Base-by-base conservation (phyloP, 23 tunicate genomes). In the Ciona savignyi region DNA sequence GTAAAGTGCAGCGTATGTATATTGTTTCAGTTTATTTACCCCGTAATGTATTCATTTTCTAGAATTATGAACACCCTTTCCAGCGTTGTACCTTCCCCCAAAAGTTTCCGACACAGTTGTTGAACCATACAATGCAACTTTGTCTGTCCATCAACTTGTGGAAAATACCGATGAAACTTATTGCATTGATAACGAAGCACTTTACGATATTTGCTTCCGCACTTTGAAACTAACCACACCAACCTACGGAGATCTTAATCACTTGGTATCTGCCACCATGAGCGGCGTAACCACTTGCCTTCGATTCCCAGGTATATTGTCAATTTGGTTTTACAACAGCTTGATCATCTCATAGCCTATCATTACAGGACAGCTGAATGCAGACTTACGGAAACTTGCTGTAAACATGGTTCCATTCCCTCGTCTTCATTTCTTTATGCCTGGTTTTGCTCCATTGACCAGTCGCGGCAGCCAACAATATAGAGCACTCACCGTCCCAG, bases 381-480 rank as follows among this genome's bases (percentile, higher is more conserved):
- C 98, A 66, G 98, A 92, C 62, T 62, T 92, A 21, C 87, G 98
- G 15, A 90, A 90, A 63, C 83, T 90, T 67, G 97, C 97, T 48
- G 97, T 90, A 62, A 90, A 90, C 85, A 92, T 92, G 98, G 98
- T 92, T 30, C 98, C 98, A 22, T 92, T 92, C 68, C 98, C 98
- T 2, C 86, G 98, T 60, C 87, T 92, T 30, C 98, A 92, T 35
- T 92, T 92, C 84, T 92, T 92, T 62, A 92, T 92, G 87, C 92
- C 98, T 35, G 98, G 98, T 28, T 92, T 92, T 65, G 98, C 98
- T 20, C 98, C 98, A 26, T 82, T 92, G 2, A 92, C 98, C 9
- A 85, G 92, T 76, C 73, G 98, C 21, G 98, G 98, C 29, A 80
- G 84, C 67, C 98, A 92, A 65, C 92, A 92, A 63, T 92, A 85